A percentile compares a stretch with the other conserved stretches of the same genome.
Evolutionary conservation across 2,113 vertebrate species (phyloP).

Genomic region (Hypanus sabinus): DNA sequence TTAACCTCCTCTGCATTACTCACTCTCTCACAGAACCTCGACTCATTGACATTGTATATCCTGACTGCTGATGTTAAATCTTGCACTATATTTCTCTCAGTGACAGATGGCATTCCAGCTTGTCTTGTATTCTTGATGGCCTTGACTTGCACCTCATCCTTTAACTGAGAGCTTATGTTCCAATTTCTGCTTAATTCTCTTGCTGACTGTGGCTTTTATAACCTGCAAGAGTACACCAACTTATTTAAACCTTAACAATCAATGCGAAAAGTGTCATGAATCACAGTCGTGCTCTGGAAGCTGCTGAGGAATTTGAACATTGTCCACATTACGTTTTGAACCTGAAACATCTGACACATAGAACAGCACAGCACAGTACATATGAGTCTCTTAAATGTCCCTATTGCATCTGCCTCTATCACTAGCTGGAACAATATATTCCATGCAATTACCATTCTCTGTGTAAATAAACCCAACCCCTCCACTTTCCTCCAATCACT

Average conservation of each 20-base stretch:
- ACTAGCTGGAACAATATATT: no score
- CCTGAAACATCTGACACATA: not conserved
- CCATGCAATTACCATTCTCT: no score
- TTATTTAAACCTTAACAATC: constrained; percentile 27
- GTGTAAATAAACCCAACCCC: no score
- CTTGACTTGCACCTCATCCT: not conserved
- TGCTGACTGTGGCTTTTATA: not conserved
- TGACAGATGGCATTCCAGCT: not conserved
- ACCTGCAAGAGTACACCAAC: not conserved
- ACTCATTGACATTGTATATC: not conserved
- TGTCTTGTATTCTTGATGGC: not conserved
- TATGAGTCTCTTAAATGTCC: no score
- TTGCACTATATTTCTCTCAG: not conserved
- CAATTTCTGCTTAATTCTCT: not conserved
- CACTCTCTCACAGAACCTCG: not conserved
- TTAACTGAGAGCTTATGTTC: constrained; percentile 17
- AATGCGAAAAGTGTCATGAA: not conserved
- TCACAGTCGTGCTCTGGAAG: no score
- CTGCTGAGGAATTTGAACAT: not conserved
- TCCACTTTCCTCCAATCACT: no score
- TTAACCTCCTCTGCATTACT: not conserved
- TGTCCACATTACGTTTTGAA: not conserved
- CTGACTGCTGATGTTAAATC: not conserved
- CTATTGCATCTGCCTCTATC: no score
- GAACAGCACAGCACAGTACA: no score